phyloP scores from a whole-genome alignment of 2,113 vertebrate genomes.

The Cyphotilapia sp. region DNA sequence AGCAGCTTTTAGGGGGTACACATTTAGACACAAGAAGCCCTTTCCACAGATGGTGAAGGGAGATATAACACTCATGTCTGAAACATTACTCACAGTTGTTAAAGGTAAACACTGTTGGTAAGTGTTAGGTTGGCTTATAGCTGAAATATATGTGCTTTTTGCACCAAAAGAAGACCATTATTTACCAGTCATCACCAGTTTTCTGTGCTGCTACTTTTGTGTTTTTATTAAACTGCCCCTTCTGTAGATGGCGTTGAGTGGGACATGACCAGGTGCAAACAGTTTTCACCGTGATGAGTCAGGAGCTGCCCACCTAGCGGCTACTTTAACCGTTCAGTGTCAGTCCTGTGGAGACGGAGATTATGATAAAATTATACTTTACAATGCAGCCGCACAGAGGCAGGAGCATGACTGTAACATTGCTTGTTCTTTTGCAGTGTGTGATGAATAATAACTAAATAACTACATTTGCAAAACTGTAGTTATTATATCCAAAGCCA shows the following conservation, averaged over 20 bases:
- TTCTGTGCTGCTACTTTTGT: not conserved
- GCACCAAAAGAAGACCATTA: not conserved
- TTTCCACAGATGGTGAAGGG: not conserved
- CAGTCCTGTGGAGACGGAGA: not conserved
- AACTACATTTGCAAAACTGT: not conserved
- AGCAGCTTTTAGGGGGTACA: not conserved
- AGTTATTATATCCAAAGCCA: conserved; percentile 3
- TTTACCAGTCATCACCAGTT: not conserved
- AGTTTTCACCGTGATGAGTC: not conserved
- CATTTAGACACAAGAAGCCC: not conserved
- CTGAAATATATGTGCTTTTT: not conserved
- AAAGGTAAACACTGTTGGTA: not conserved
- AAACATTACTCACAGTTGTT: not conserved
- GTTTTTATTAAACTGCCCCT: not conserved
- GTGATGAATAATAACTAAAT: not conserved
- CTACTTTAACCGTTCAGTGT: not conserved
- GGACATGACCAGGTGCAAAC: not conserved
- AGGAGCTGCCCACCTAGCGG: not conserved
- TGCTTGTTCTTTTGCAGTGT: not conserved
- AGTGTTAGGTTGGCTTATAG: not conserved
- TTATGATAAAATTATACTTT: not conserved
- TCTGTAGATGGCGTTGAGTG: not conserved
- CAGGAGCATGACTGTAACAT: not conserved
- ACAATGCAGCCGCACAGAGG: not conserved
- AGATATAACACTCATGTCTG: not conserved